Evolutionary conservation across 1,140 invertebrate genomes (phyloP), one percentile per base, ranked within the genome.

Genomic region (Choristoneura fumiferana): DNA sequence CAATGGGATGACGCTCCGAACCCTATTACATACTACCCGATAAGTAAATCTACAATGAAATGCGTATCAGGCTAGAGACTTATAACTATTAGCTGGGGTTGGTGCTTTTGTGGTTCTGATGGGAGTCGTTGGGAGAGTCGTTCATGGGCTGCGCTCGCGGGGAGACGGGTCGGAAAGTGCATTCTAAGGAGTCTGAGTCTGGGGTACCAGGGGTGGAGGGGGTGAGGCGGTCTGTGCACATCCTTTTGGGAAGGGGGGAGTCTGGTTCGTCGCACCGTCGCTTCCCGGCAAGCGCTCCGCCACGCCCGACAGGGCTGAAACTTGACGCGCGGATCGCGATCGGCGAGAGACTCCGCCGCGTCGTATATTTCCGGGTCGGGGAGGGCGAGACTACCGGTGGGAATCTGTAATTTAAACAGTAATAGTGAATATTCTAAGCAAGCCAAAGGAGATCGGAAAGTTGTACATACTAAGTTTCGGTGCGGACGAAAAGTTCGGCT

Each of bases 361-460:
- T 95, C 57, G 94, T 92, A 80, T 95, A 96, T 72, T 94, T 95
- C 58, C 95, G 91, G 5, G 95, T 96, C 1, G 96, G 95, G 69
- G 95, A 96, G 10, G 96, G 95, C 4, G 95, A 96, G 40, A 94
- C 82, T 29, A 82, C 87, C 22, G 90, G 91, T 1, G 91, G 91
- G 62, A 91, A 83, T 58, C 91, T 89, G 67, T 65, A 78, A 61
- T 12, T 10, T 8, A 3, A 55, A 81, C 73, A 76, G 71, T 81
- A 73, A 58, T 78, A 73, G 33, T n/a, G n/a, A n/a, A n/a, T n/a
- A n/a, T n/a, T n/a, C n/a, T n/a, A n/a, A n/a, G n/a, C n/a, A n/a
- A n/a, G n/a, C n/a, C n/a, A n/a, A n/a, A n/a, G n/a, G n/a, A n/a
- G n/a, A n/a, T n/a, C n/a, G n/a, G n/a, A n/a, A n/a, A n/a, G n/a